Evolutionary conservation across 2,888 invertebrate genomes (phyloP), one percentile per base, ranked within the genome.

Genomic region (Blomia tropicalis): DNA sequence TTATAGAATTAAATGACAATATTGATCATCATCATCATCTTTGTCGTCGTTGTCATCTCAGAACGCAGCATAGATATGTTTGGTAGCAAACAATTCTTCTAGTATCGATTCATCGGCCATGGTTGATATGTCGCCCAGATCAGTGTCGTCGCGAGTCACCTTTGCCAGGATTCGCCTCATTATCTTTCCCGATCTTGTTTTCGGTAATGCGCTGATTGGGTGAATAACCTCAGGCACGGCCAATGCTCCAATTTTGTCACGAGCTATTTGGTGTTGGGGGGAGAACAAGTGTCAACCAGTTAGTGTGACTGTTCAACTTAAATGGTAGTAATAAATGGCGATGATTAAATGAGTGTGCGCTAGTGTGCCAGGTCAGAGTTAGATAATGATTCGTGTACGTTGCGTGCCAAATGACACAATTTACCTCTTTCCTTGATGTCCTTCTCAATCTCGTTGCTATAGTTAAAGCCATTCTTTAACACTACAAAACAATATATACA

Each of bases 151-250:
- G 1, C 85, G 76, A 0, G 96, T 95, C 17, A 98, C 83, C 76
- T 95, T 92, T 66, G 93, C 80, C 65, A 98, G 77, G 64, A 98
- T 85, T 67, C 98, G 80, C 65, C 98, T 81, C 89, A 98, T 95
- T 65, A 98, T 95, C 77, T 98, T 98, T 1, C 98, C 98, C 0
- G 95, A 95, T 56, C 95, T 80, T 0, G 95, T 95, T 76, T 96
- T 95, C 0, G 98, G 98, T 66, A 98, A 77, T 0, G 84, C 87
- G 0, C 92, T 89, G 0, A 65, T 54, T 19, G 65, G 66, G 69
- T 98, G 96, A 63, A 98, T 83, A 41, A 84, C 82, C 73, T 96
- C 96, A 0, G 96, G 96, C 70, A 85, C 82, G 0, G 96, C 96
- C 74, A 98, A 93, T 0, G 95, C 87, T 1, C 96, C 96, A 69